These are phyloP conservation scores for Miichthys miiuy DNA, from an alignment of 2,797 vertebrate species.

Conservation along the genomic window DNA sequence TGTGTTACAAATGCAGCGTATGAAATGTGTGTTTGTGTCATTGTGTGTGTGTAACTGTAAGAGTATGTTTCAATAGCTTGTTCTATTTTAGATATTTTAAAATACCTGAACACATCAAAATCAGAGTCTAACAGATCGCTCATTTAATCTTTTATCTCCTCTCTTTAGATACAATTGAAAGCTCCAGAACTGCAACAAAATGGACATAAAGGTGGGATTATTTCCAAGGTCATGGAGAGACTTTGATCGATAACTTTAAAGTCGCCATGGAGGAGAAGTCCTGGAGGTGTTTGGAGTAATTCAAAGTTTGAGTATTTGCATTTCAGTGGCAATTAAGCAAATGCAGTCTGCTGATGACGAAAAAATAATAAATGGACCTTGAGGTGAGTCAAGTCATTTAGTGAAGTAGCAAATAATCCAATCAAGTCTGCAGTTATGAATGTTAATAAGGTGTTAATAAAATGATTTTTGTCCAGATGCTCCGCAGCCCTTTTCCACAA, in stretches of 20 bases:
- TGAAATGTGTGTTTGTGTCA: constrained; percentile 6
- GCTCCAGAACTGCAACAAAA: neutral
- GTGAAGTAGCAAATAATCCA: neutral
- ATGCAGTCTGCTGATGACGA: constrained; percentile 5
- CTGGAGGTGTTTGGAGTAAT: neutral
- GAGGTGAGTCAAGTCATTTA: neutral
- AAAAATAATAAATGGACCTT: neutral
- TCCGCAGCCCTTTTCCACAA: neutral
- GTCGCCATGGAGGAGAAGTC: neutral
- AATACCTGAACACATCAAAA: constrained; percentile 37
- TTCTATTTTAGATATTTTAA: constrained; percentile 31
- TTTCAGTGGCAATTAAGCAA: neutral
- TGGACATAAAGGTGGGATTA: neutral
- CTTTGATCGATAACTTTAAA: neutral
- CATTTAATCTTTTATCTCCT: constrained; percentile 18
- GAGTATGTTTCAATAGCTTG: constrained; percentile 4
- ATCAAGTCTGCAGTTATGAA: neutral
- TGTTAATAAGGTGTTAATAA: constrained; percentile 13
- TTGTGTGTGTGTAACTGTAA: neutral
- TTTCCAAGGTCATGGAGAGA: constrained; percentile 2
- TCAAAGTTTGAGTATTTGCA: constrained; percentile 2
- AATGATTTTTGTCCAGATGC: constrained; percentile 6
- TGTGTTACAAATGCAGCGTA: constrained; percentile 38
- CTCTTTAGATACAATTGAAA: neutral
- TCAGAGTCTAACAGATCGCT: constrained; percentile 25